Evolutionary conservation across 2,113 vertebrate species (phyloP).

Genomic region (Chaetura pelagica): DNA sequence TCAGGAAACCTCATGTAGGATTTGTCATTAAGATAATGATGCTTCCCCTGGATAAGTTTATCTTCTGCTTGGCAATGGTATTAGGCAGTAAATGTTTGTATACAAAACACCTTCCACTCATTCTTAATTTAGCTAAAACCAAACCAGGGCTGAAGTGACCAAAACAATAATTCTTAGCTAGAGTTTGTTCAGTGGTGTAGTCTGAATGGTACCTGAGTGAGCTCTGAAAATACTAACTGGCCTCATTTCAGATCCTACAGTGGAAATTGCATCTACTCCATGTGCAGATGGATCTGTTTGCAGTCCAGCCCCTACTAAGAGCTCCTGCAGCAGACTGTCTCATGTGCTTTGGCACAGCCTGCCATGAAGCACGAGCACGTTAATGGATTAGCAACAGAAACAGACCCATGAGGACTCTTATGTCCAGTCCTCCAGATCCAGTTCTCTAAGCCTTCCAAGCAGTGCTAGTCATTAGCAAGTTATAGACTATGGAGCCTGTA

Average conservation of each 20-base stretch:
- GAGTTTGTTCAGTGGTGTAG: not conserved
- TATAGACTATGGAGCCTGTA: fast-evolving
- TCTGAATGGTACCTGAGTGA: not conserved
- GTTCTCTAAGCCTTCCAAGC: not conserved
- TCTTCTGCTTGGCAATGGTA: not conserved
- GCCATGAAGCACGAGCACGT: not conserved
- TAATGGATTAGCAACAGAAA: not conserved
- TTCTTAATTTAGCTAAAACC: not conserved
- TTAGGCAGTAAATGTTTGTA: not conserved
- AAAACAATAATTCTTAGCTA: not conserved
- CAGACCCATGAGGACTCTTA: not conserved
- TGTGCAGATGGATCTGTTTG: not conserved
- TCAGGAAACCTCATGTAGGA: conserved; percentile 9
- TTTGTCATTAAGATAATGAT: not conserved
- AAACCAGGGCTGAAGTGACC: not conserved
- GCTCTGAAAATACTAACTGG: not conserved
- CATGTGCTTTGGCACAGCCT: not conserved
- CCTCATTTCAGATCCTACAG: not conserved
- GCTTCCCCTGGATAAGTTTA: not conserved
- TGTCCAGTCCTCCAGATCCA: not conserved
- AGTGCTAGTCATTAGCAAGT: not conserved
- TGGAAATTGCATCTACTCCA: not conserved
- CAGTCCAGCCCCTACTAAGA: too few relatives aligned
- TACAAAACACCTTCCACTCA: not conserved
- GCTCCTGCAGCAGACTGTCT: not conserved